These are phyloP conservation scores for Syritta pipiens DNA, from an alignment of 2,888 invertebrate genomes.

Conservation along the genomic window DNA sequence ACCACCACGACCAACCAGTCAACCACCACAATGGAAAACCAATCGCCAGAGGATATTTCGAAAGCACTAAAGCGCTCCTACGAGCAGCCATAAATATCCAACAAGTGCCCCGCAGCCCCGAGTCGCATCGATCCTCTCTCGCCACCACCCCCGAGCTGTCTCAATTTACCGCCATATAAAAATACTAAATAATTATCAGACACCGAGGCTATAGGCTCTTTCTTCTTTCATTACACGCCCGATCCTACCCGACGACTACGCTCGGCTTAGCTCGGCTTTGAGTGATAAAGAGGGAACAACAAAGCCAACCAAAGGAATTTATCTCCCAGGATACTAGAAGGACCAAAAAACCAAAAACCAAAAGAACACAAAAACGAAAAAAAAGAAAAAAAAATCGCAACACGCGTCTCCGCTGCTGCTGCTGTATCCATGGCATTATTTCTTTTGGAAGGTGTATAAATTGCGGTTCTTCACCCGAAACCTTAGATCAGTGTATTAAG, in stretches of 20 bases:
- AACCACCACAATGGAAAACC: too few relatives aligned
- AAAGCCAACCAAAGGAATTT: constrained; percentile 23
- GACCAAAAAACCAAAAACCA: neutral
- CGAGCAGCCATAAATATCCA: too few relatives aligned
- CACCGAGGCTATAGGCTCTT: neutral
- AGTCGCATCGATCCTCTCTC: neutral
- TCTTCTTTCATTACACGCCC: constrained; percentile 26
- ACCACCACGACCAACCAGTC: too few relatives aligned
- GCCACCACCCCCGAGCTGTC: neutral
- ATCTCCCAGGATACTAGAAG: constrained; percentile 18
- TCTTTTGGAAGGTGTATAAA: constrained; percentile 33
- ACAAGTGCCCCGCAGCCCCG: too few relatives aligned
- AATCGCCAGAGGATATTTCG: too few relatives aligned
- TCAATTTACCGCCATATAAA: constrained; percentile 6
- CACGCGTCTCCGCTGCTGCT: too few relatives aligned
- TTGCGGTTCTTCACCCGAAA: constrained; percentile 30
- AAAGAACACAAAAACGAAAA: neutral
- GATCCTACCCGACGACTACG: neutral
- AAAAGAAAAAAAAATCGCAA: too few relatives aligned
- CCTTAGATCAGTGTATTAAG: constrained; percentile 44
- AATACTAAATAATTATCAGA: constrained; percentile 17
- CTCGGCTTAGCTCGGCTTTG: neutral
- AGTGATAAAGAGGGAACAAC: constrained; percentile 20
- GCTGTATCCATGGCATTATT: constrained; percentile 19
- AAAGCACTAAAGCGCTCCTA: too few relatives aligned